A percentile compares a stretch with the other conserved stretches of the same genome.
phyloP scores from a whole-genome alignment of 2,113 vertebrate genomes.

The Progne subis region DNA sequence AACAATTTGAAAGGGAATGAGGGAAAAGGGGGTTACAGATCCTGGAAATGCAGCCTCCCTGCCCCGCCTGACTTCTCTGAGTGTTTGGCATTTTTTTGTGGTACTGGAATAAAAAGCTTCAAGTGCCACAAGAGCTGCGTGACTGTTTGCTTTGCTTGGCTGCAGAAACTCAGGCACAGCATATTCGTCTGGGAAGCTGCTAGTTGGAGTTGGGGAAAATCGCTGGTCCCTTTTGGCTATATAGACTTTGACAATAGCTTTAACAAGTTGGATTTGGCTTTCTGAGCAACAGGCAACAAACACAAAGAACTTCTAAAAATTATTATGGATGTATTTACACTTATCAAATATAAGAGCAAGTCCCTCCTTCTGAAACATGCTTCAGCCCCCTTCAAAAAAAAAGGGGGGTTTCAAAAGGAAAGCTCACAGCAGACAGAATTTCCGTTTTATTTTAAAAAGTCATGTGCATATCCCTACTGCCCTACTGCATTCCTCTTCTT shows the following conservation, averaged over 20 bases:
- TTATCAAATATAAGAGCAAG: slow-evolving; percentile 40
- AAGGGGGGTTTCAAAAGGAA: slow-evolving; percentile 51
- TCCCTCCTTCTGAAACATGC: neutral
- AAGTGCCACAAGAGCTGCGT: neutral
- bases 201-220: slow-evolving; percentile 3
- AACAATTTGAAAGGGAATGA: neutral
- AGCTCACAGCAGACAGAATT: neutral
- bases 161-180: neutral
- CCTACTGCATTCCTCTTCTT: neutral
- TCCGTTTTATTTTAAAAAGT: slow-evolving; percentile 37
- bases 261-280: neutral
- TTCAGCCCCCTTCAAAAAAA: slow-evolving; percentile 27
- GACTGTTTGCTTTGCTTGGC: slow-evolving; percentile 47
- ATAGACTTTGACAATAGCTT: neutral
- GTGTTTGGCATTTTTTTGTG: slow-evolving; percentile 9
- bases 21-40: neutral
- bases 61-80: neutral
- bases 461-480: neutral
- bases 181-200: slow-evolving; percentile 24
- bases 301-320: neutral
- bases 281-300: neutral
- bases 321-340: slow-evolving; percentile 41
- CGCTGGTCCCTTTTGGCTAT: neutral
- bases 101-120: neutral
- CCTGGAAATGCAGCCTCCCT: neutral